These are phyloP conservation scores for Nettapus auritus DNA, from an alignment of 2,113 vertebrate genomes.

Conservation along the genomic window DNA sequence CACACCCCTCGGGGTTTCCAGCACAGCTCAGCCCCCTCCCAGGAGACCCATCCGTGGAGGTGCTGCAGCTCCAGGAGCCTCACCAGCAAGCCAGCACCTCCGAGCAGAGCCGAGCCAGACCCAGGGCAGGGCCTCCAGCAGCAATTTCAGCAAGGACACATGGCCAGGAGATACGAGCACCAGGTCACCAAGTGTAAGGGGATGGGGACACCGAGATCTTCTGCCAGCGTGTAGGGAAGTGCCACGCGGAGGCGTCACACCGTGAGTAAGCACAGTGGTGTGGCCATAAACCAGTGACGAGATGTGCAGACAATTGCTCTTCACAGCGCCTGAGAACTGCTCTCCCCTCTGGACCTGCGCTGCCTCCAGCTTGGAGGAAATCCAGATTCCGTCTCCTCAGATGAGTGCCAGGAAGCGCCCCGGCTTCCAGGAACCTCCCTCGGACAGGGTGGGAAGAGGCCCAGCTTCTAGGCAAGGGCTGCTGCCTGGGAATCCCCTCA, in stretches of 20 bases:
- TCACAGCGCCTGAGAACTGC: not conserved
- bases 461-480: not conserved
- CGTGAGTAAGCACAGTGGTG: not conserved
- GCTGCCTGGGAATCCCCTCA: not conserved
- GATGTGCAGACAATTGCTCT: not conserved
- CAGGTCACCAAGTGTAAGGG: not conserved
- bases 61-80: not conserved
- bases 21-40: not conserved
- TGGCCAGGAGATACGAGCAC: not conserved
- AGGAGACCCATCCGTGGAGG: not conserved
- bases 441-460: not conserved
- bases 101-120: not conserved
- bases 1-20: not conserved
- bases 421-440: not conserved
- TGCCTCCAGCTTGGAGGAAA: not conserved
- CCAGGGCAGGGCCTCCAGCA: not conserved
- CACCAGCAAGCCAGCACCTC: not conserved
- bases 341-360: not conserved
- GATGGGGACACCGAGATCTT: not conserved
- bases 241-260: not conserved
- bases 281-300: slow-evolving; percentile 12
- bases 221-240: not conserved
- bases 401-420: not conserved
- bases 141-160: not conserved
- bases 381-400: not conserved